Evolutionary conservation across 30 jellyfish, hydroid and myxozoan genomes (phyloP).

Genomic region (Hydractinia echinata): DNA sequence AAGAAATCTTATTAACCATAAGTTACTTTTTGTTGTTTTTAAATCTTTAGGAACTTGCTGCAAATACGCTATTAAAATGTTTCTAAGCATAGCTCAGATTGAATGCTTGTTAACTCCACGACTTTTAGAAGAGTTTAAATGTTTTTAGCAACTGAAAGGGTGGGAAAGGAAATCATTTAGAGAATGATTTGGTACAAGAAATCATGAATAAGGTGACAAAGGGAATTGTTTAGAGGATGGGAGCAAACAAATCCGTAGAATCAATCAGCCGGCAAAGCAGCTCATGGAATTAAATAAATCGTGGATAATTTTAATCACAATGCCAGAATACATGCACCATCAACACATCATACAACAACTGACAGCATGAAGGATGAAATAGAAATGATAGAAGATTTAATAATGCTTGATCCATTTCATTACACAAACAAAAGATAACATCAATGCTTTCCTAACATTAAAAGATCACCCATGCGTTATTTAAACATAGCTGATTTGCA

Average conservation of each 20-base stretch:
- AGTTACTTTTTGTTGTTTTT: too few relatives aligned
- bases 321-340: neutral
- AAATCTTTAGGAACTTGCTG: too few relatives aligned
- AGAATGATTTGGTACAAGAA: constrained; percentile 5
- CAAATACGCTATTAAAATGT: too few relatives aligned
- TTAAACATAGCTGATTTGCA: too few relatives aligned
- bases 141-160: constrained; percentile 7
- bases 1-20: too few relatives aligned
- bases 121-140: neutral
- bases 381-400: neutral
- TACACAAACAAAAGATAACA: too few relatives aligned
- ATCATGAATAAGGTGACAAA: neutral
- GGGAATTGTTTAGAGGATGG: constrained; percentile 6
- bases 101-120: constrained; percentile 6
- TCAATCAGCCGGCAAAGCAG: neutral
- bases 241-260: neutral
- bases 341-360: neutral
- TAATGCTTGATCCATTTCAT: neutral
- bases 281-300: neutral
- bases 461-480: too few relatives aligned
- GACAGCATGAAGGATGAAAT: neutral
- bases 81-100: neutral
- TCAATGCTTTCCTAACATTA: too few relatives aligned
- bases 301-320: too few relatives aligned
- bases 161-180: neutral